Evolutionary conservation across 2,797 vertebrate genomes (phyloP), one percentile per base, ranked within the genome.

Genomic region (Enteromius argenteus): DNA sequence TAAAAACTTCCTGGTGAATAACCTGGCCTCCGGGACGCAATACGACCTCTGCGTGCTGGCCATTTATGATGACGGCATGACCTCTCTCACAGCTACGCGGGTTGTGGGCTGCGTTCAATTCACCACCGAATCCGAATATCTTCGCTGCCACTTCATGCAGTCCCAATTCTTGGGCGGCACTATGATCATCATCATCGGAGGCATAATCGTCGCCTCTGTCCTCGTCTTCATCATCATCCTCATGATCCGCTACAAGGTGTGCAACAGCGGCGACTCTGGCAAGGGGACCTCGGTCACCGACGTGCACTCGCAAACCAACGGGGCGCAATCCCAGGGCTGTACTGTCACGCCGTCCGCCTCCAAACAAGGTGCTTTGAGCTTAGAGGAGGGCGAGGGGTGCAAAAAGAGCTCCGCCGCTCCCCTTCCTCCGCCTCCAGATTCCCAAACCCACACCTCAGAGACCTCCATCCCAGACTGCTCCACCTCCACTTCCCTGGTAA

Each of bases 131-230:
- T 96, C 98, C 3, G 98, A 99, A 91, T 99, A 99, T 0, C 96
- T 99, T 90, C 96, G 97, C 84, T 99, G 98, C 90, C 98, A 99
- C 85, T 99, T 99, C 88, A 99, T 99, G 98, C 98, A 99, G 94
- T 98, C 97, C 39, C 98, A 99, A 94, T 99, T 99, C 93, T 94
- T 99, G 88, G 98, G 98, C 0, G 98, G 98, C 79, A 99, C 98
- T 80, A 99, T 99, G 98, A 99, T 99, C 90, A 99, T 99, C 92
- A 99, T 99, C 92, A 99, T 99, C 2, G 98, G 98, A 30, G 98
- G 98, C 81, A 97, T 99, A 89, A 99, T 99, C 2, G 98, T 99
- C 84, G 97, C 98, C 5, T 99, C 98, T 0, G 98, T 99, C 89
- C 96, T 99, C 2, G 95, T 99, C 88, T 99, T 99, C 94, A 99